Conservation (phyloP, 2,888 invertebrate genomes). For the Aquatica leii region DNA sequence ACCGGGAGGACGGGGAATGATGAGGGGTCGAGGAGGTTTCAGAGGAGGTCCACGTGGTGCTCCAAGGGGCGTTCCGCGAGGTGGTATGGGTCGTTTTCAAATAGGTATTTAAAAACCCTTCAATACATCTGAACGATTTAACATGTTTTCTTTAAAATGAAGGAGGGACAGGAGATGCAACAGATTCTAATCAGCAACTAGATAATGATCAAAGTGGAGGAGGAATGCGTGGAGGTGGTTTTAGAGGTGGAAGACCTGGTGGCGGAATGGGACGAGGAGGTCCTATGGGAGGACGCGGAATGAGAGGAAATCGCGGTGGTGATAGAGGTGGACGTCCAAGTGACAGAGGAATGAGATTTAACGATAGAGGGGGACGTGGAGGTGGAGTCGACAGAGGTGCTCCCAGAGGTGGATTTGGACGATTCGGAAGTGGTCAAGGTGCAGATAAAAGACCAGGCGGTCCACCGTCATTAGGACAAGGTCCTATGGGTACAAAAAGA, state of each 20-base stretch:
- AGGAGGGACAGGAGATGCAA: constrained; percentile 21
- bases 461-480: constrained; percentile 23
- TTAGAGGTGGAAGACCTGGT: constrained; percentile 35
- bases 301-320: constrained; percentile 26
- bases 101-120: constrained; percentile 8
- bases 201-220: constrained; percentile 15
- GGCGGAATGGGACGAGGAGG: constrained; percentile 44
- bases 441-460: constrained; percentile 24
- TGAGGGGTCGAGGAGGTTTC: constrained; percentile 38
- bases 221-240: constrained; percentile 25
- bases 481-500: constrained; percentile 44
- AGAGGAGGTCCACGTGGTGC: constrained; percentile 44
- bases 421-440: constrained; percentile 18
- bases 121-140: background rate
- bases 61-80: constrained; percentile 36
- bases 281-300: constrained; percentile 43
- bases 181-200: constrained; percentile 35
- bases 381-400: constrained; percentile 28
- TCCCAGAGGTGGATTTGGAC: constrained; percentile 26
- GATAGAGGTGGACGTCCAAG: constrained; percentile 48
- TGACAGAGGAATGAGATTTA: constrained; percentile 17
- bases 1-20: constrained; percentile 26
- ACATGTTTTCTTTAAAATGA: background rate
- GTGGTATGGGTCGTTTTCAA: constrained; percentile 30
- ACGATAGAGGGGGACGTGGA: constrained; percentile 24